Conservation (phyloP, 2,113 vertebrate genomes). For the Baryphthengus martii region DNA sequence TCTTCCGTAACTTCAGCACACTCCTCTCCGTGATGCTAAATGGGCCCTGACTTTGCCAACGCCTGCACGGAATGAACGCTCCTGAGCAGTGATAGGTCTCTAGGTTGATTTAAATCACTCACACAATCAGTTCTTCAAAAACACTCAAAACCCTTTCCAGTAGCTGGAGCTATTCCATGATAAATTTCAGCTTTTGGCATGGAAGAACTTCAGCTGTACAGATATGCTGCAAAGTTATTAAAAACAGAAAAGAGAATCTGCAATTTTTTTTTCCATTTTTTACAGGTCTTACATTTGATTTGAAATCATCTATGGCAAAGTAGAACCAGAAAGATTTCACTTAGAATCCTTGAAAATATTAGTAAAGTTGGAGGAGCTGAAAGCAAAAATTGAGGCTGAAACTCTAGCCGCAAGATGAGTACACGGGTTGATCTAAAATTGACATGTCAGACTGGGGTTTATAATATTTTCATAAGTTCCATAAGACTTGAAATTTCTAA, state of each 20-base stretch:
- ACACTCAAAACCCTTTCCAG: not conserved
- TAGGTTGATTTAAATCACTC: not conserved
- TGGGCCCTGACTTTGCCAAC: not conserved
- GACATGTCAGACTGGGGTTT: not conserved
- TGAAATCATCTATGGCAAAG: not conserved
- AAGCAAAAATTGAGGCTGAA: not conserved
- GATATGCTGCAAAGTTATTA: not conserved
- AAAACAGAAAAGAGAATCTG: not conserved
- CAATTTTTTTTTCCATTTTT: not conserved
- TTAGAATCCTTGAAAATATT: not conserved
- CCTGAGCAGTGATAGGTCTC: not conserved
- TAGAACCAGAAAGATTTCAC: not conserved
- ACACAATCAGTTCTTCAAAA: not conserved
- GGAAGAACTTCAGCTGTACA: not conserved
- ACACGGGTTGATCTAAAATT: not conserved
- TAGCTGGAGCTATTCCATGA: not conserved
- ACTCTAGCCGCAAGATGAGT: rapidly evolving
- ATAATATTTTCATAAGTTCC: not conserved
- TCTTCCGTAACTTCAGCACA: not conserved
- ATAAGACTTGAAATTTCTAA: not conserved
- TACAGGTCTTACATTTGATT: not conserved
- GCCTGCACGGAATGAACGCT: not conserved
- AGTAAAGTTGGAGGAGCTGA: not conserved
- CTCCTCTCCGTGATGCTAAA: not conserved
- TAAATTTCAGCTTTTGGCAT: not conserved